phyloP scores from a whole-genome alignment of 2,797 vertebrate genomes.

The Pangasius djambal region DNA sequence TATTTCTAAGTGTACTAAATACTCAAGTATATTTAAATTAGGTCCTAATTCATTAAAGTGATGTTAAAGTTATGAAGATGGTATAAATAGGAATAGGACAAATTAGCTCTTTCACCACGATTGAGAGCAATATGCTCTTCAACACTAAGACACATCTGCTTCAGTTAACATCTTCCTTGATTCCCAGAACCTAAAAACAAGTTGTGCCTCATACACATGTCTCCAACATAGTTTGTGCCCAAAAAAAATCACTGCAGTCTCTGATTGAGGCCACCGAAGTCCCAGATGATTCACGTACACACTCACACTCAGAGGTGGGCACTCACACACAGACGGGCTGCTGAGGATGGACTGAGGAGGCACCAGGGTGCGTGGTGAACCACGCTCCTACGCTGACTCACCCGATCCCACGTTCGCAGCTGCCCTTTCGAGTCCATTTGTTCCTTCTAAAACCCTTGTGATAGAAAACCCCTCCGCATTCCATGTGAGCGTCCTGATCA shows the following conservation, averaged over 20 bases:
- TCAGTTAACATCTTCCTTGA: neutral
- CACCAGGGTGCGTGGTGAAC: conserved; percentile 38
- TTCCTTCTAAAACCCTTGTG: conserved; percentile 24
- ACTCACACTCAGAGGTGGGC: conserved; percentile 28
- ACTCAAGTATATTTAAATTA: neutral
- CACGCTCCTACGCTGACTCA: conserved; percentile 44
- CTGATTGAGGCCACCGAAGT: neutral
- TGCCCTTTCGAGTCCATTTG: conserved; percentile 48
- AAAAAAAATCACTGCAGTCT: neutral
- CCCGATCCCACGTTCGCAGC: conserved; percentile 51
- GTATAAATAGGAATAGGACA: neutral
- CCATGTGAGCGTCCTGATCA: conserved; percentile 3
- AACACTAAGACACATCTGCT: neutral
- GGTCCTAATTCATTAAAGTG: neutral
- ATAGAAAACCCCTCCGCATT: conserved; percentile 15
- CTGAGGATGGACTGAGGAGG: conserved; percentile 27
- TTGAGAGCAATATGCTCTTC: neutral
- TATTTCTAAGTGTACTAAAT: neutral
- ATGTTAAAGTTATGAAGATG: neutral
- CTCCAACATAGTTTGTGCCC: neutral
- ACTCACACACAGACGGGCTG: conserved; percentile 35
- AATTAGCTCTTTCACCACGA: neutral
- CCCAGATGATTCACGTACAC: conserved; percentile 6
- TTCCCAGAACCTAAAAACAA: neutral
- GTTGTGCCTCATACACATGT: neutral